phyloP scores from a whole-genome alignment of 2,797 vertebrate species.

The Phrynocephalus forsythii region DNA sequence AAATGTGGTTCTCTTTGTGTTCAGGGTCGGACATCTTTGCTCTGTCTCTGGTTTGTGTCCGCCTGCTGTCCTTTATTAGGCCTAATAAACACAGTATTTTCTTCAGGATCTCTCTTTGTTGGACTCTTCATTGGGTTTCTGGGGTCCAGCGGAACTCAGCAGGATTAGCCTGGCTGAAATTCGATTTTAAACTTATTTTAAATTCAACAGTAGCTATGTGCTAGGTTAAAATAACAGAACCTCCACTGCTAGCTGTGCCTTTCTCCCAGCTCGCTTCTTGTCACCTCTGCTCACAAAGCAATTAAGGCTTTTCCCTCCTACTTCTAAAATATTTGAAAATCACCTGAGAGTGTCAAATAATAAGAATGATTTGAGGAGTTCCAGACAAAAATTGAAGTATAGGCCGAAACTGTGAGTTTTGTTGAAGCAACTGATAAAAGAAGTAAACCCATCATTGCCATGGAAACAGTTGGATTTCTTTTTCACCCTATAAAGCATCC shows the following conservation, averaged over 20 bases:
- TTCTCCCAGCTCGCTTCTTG: background rate
- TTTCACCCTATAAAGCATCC: background rate
- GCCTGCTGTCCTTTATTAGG: too few species aligned
- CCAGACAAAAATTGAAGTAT: background rate
- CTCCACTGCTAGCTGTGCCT: background rate
- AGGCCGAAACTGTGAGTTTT: background rate
- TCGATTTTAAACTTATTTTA: too few species aligned
- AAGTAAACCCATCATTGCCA: conserved; percentile 19
- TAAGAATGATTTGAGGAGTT: background rate
- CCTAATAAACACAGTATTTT: too few species aligned
- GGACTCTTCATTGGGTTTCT: too few species aligned
- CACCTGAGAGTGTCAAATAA: background rate
- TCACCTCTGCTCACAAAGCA: background rate
- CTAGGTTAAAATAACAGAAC: conserved; percentile 1
- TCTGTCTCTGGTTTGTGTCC: too few species aligned
- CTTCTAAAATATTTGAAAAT: conserved; percentile 2
- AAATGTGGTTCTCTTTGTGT: too few species aligned
- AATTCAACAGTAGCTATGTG: too few species aligned
- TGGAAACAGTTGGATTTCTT: background rate
- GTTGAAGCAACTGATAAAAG: conserved; percentile 1
- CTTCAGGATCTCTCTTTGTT: too few species aligned
- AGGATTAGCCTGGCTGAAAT: too few species aligned
- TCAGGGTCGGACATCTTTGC: too few species aligned
- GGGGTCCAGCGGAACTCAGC: too few species aligned
- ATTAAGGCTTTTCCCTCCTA: background rate